Conservation (phyloP, 30 jellyfish, hydroid and myxozoan species). For the Clytia hemisphaerica region DNA sequence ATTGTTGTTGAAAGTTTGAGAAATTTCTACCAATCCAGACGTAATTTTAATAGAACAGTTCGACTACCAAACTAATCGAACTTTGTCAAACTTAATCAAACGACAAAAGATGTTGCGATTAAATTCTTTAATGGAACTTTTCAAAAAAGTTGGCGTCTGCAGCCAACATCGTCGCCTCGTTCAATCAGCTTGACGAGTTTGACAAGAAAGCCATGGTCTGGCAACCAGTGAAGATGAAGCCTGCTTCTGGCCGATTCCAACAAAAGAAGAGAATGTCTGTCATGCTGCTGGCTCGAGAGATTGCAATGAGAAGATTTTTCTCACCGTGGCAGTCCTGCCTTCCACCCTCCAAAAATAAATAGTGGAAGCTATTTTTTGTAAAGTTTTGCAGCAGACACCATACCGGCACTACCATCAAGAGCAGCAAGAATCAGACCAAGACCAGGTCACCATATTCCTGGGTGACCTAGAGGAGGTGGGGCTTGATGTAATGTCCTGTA, state of each 20-base stretch:
- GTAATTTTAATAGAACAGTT: no score
- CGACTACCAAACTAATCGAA: no score
- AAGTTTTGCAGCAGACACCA: neutral
- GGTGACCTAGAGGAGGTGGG: no score
- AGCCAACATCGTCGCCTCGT: neutral
- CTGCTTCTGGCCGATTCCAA: constrained; percentile 18
- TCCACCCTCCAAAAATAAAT: constrained; percentile 10
- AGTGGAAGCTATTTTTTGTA: constrained; percentile 9
- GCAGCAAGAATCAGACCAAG: no score
- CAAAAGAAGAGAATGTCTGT: constrained; percentile 7
- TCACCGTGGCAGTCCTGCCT: constrained; percentile 16
- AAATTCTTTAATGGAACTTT: no score
- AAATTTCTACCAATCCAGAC: no score
- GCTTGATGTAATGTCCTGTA: no score
- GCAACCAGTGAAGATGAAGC: constrained; percentile 1
- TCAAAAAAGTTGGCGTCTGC: no score
- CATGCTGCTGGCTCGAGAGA: neutral
- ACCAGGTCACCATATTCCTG: no score
- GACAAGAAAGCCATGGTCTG: constrained; percentile 13
- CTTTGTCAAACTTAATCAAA: no score
- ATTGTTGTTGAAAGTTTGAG: no score
- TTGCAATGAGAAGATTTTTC: constrained; percentile 10
- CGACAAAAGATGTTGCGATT: no score
- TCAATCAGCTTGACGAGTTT: constrained; percentile 17
- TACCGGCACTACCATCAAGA: constrained; percentile 1